These are phyloP conservation scores for Morone saxatilis DNA, from an alignment of 2,113 vertebrate genomes.

Conservation along the genomic window DNA sequence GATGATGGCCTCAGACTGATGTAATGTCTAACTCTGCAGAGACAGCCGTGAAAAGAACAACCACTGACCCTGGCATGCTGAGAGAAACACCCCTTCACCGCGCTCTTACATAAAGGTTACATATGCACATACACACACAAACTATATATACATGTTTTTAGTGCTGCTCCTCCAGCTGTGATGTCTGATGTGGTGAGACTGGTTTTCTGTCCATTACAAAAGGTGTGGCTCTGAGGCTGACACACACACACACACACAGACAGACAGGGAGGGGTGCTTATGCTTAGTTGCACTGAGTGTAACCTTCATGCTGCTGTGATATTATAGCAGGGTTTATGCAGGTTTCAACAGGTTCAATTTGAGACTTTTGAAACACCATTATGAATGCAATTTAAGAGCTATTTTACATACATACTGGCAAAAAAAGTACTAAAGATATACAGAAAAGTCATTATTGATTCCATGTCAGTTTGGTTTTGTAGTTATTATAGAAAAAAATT, in stretches of 20 bases:
- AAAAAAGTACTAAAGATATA: too few relatives aligned
- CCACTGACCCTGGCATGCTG: background rate
- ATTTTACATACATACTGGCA: too few relatives aligned
- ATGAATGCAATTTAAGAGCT: too few relatives aligned
- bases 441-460: too few relatives aligned
- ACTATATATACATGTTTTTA: constrained; percentile 11
- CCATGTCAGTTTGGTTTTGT: too few relatives aligned
- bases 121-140: background rate
- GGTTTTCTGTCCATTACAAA: background rate
- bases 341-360: too few relatives aligned
- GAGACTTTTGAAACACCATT: too few relatives aligned
- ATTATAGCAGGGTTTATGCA: background rate
- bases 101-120: background rate
- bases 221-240: background rate
- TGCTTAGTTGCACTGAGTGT: background rate
- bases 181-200: constrained; percentile 20
- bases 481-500: too few relatives aligned
- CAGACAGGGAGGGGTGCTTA: background rate
- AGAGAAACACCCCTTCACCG: constrained; percentile 13
- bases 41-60: background rate
- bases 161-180: constrained; percentile 4
- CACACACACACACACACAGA: background rate
- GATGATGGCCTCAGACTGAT: background rate
- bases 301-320: background rate
- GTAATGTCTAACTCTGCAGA: background rate